Evolutionary conservation across 2,113 vertebrate species (phyloP), one percentile per base, ranked within the genome.

Genomic region (Phrynosoma blainvillii): DNA sequence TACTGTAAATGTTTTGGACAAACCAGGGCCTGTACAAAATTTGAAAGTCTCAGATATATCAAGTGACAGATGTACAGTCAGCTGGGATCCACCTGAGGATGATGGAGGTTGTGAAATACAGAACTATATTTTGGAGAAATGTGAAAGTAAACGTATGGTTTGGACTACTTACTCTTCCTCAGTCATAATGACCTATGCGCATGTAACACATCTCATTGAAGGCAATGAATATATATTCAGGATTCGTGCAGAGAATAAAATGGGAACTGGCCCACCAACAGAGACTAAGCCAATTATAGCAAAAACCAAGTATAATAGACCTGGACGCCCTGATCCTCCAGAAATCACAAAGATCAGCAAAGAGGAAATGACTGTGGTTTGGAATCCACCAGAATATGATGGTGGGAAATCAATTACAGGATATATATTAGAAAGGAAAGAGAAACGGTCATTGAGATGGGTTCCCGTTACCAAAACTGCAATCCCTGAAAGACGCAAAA

Each of bases 81-180:
- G 93, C 88, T 99, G 99, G 99, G 98, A 99, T 65, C 94, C 97
- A 88, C 99, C 99, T 82, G 98, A 98, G 84, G 99, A 99, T 92
- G 97, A 99, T 84, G 99, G 99, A 9, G 99, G 99, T 88, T 99
- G 98, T 96, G 99, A 99, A 92, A 99, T 99, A 93, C 98, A 99
- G 96, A 99, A 99, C 95, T 99, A 99, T 93, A 98, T 99, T 54
- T 93, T 99, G 91, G 99, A 99, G 94, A 99, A 99, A 96, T 99
- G 99, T 97, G 99, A 99, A 85, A 98, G 97, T 93, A 99, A 98
- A 92, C 97, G 98, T 87, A 99, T 98, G 95, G 96, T 99, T 88
- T 99, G 99, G 99, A 99, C 99, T 42, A 98, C 98, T 30, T 98
- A 97, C 93, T 98, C 99, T 77, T 96, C 98, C 2, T 97, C 97